Evolutionary conservation across 2,113 vertebrate genomes (phyloP).

Genomic region (Malaclemys terrapin): DNA sequence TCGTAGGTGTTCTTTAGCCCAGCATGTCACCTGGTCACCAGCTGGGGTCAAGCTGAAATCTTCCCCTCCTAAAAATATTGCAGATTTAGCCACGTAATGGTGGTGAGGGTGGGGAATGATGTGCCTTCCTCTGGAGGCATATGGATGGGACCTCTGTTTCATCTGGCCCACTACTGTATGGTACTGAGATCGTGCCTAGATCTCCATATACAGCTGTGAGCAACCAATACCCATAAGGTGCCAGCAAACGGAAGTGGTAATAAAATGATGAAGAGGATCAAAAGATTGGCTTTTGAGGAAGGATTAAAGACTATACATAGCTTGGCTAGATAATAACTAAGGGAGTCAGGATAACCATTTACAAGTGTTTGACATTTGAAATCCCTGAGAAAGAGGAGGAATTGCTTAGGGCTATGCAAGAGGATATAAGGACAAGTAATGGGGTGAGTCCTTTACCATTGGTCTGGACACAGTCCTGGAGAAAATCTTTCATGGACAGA

Average conservation of each 20-base stretch:
- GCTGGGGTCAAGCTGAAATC: neutral
- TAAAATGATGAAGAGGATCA: neutral
- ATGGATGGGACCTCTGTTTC: neutral
- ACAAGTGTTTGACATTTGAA: neutral
- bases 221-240: neutral
- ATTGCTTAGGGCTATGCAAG: neutral
- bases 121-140: neutral
- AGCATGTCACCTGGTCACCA: neutral
- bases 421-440: neutral
- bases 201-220: neutral
- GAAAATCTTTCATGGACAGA: neutral
- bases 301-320: neutral
- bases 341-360: neutral
- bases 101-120: neutral
- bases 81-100: neutral
- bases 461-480: neutral
- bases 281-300: neutral
- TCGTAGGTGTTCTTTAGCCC: neutral
- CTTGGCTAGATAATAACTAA: neutral
- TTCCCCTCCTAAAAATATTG: neutral
- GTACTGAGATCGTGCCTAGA: neutral
- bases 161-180: neutral
- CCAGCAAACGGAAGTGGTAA: neutral
- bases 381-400: neutral
- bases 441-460: neutral